Evolutionary conservation across 2,888 invertebrate species (phyloP).

Genomic region (Heliothis peltigera): DNA sequence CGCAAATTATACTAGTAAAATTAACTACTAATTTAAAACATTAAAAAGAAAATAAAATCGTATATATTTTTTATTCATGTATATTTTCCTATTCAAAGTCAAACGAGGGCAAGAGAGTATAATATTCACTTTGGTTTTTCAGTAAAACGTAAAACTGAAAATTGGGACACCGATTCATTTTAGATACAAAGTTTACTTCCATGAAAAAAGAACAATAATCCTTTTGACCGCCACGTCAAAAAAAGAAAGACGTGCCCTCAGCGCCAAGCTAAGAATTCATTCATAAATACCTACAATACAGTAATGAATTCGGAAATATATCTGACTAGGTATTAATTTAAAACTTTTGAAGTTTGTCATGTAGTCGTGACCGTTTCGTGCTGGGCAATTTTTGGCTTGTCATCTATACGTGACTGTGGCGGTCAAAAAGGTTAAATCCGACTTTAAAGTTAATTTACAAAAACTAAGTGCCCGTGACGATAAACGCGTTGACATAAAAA

Average conservation of each 20-base stretch:
- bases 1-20: constrained; percentile 63
- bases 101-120: constrained; percentile 52
- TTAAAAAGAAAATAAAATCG: constrained; percentile 18
- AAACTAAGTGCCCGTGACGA: constrained; percentile 44
- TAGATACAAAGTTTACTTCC: constrained; percentile 20
- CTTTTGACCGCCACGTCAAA: too few relatives aligned
- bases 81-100: constrained; percentile 56
- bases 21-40: constrained; percentile 25
- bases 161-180: constrained; percentile 13
- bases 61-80: constrained; percentile 25
- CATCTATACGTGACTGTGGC: too few relatives aligned
- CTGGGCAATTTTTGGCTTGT: too few relatives aligned
- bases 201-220: constrained; percentile 39
- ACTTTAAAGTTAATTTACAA: constrained; percentile 50
- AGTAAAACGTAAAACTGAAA: constrained; percentile 27
- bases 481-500: constrained; percentile 29
- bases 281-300: too few relatives aligned
- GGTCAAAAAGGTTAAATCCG: too few relatives aligned
- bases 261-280: too few relatives aligned
- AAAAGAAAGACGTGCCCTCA: too few relatives aligned
- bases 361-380: too few relatives aligned
- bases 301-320: too few relatives aligned
- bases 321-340: too few relatives aligned
- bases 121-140: constrained; percentile 43
- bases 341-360: too few relatives aligned